Percentiles rank a stretch among this genome's conserved stretches.
Conservation (phyloP, 2,888 invertebrate genomes). For the Miltochrista miniata region DNA sequence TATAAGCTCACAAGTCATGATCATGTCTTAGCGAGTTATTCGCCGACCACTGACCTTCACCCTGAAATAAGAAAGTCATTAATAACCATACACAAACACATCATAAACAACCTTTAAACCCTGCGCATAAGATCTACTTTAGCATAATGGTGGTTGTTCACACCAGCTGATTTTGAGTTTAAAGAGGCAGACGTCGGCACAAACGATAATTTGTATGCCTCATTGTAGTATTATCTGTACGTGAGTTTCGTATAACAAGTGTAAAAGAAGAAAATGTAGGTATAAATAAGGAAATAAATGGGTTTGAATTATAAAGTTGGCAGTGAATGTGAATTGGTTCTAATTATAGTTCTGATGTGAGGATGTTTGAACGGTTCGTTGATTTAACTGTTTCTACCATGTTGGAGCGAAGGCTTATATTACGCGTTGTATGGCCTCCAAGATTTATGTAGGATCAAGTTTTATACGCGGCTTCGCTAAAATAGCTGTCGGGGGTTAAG, state of each 20-base stretch:
- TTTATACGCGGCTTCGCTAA: slow-evolving; percentile 19
- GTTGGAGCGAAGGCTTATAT: slow-evolving; percentile 21
- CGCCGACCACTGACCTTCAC: slow-evolving; percentile 77
- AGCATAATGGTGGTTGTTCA: slow-evolving; percentile 10
- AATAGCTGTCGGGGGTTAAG: slow-evolving; percentile 21
- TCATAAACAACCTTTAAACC: slow-evolving; percentile 38
- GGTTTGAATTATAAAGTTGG: slow-evolving; percentile 59
- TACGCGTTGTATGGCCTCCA: slow-evolving; percentile 20
- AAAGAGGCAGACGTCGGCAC: slow-evolving; percentile 63
- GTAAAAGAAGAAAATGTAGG: slow-evolving; percentile 64
- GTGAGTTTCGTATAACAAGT: slow-evolving; percentile 75
- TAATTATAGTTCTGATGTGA: slow-evolving; percentile 55
- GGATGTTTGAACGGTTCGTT: slow-evolving; percentile 32
- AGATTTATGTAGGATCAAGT: slow-evolving; percentile 25
- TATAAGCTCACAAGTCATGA: slow-evolving; percentile 82
- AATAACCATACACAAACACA: slow-evolving; percentile 19
- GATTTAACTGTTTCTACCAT: slow-evolving; percentile 31
- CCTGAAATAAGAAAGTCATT: slow-evolving; percentile 55
- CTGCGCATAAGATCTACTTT: slow-evolving; percentile 36
- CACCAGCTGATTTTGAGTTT: slow-evolving; percentile 58
- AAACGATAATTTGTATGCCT: slow-evolving; percentile 81
- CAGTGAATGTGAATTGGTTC: slow-evolving; percentile 51
- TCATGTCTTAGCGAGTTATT: slow-evolving; percentile 81
- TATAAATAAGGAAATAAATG: slow-evolving; percentile 73
- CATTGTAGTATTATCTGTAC: slow-evolving; percentile 80